A percentile compares a stretch with the other conserved stretches of the same genome.
phyloP scores from a whole-genome alignment of 2,888 invertebrate genomes.

The Digitonthophagus gazella region DNA sequence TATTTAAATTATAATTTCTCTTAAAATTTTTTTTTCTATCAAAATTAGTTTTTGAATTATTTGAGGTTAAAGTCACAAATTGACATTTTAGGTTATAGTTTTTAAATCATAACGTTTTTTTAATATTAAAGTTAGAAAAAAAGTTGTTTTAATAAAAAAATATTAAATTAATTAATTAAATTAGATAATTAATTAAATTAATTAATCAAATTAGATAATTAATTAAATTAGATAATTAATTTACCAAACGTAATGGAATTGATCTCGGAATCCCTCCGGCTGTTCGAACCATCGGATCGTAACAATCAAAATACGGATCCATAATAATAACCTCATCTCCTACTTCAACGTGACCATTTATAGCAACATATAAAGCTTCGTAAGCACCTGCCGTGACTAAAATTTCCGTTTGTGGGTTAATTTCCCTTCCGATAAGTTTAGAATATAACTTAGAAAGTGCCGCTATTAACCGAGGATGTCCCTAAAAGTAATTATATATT shows the following conservation, averaged over 20 bases:
- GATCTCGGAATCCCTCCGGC: constrained; percentile 86
- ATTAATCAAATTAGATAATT: too few species aligned
- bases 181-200: too few species aligned
- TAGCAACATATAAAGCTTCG: constrained; percentile 84
- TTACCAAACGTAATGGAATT: constrained; percentile 81
- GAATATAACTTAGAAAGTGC: constrained; percentile 84
- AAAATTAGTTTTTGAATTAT: too few species aligned
- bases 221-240: constrained; percentile 36
- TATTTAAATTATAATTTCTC: too few species aligned
- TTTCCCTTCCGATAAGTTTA: constrained; percentile 66
- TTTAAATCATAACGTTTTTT: too few species aligned
- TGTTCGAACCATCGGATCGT: constrained; percentile 88
- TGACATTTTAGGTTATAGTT: too few species aligned
- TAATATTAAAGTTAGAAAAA: too few species aligned
- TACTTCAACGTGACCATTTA: constrained; percentile 78
- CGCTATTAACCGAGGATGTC: constrained; percentile 85
- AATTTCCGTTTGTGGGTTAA: constrained; percentile 86
- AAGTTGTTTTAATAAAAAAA: too few species aligned
- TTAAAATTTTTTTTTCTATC: too few species aligned
- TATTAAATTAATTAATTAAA: too few species aligned
- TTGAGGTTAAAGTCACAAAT: too few species aligned
- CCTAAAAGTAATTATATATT: constrained; percentile 58
- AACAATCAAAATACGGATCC: constrained; percentile 98
- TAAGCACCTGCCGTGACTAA: constrained; percentile 92
- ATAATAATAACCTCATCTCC: constrained; percentile 95